Conservation (phyloP, 2,888 invertebrate genomes). For the Melanotus villosus region DNA sequence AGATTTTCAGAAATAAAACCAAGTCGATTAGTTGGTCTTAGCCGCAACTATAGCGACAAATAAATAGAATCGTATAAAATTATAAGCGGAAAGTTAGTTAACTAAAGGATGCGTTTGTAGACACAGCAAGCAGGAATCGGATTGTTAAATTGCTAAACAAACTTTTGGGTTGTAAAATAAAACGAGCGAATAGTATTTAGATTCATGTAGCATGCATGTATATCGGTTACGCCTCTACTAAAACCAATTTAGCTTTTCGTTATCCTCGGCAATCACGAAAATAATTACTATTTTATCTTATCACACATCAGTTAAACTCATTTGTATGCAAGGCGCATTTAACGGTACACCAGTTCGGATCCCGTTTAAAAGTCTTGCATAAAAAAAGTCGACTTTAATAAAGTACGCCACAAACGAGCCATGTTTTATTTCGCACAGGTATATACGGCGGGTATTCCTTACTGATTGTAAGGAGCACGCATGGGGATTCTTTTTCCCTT, state of each 20-base stretch:
- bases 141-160: constrained; percentile 30
- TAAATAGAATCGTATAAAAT: background rate
- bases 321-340: constrained; percentile 53
- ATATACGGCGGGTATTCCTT: constrained; percentile 13
- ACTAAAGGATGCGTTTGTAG: background rate
- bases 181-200: constrained; percentile 34
- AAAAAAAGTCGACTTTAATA: constrained; percentile 31
- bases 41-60: background rate
- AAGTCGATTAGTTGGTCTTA: too few relatives aligned
- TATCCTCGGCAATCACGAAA: constrained; percentile 63
- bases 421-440: constrained; percentile 10
- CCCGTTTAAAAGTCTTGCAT: constrained; percentile 37
- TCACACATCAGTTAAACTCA: constrained; percentile 61
- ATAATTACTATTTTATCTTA: constrained; percentile 66
- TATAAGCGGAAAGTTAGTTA: background rate
- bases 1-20: too few relatives aligned
- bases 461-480: constrained; percentile 28
- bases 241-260: constrained; percentile 60
- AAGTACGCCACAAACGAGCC: constrained; percentile 17
- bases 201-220: constrained; percentile 45
- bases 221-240: constrained; percentile 50
- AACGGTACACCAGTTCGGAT: constrained; percentile 33
- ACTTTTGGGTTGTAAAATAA: constrained; percentile 26
- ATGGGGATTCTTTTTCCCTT: constrained; percentile 27
- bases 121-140: background rate